These are phyloP conservation scores for Crambe crambe DNA, from an alignment of 37 sponge, comb jelly and placozoan genomes.

Conservation along the genomic window DNA sequence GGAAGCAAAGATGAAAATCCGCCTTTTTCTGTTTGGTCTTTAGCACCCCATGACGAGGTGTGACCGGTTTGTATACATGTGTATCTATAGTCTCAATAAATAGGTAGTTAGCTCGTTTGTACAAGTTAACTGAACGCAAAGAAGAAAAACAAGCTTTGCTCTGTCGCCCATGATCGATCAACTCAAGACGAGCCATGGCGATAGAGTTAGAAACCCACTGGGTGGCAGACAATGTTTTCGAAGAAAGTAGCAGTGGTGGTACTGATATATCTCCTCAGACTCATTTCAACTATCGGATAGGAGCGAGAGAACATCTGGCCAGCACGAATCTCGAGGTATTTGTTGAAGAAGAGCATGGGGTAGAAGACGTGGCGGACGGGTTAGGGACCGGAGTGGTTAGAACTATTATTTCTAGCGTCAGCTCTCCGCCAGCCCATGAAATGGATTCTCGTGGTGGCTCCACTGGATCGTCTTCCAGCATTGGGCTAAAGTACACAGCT, in stretches of 20 bases:
- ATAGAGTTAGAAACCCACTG: neutral
- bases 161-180: no score
- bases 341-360: neutral
- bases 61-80: neutral
- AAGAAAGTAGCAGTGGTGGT: neutral
- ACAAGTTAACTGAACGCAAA: no score
- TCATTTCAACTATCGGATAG: neutral
- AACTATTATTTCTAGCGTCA: neutral
- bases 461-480: constrained; percentile 1
- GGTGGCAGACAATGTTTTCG: constrained; percentile 16
- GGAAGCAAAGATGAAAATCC: no score
- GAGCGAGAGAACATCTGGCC: neutral
- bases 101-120: no score
- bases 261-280: no score
- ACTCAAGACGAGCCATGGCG: no score
- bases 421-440: neutral
- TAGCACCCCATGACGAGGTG: neutral
- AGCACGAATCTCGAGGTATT: constrained; percentile 9
- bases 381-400: neutral
- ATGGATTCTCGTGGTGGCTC: neutral
- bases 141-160: no score
- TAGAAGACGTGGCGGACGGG: neutral
- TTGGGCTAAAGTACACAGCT: neutral
- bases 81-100: neutral
- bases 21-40: neutral